Conservation (phyloP, 2,797 vertebrate species). For the Tympanoctomys barrerae region DNA sequence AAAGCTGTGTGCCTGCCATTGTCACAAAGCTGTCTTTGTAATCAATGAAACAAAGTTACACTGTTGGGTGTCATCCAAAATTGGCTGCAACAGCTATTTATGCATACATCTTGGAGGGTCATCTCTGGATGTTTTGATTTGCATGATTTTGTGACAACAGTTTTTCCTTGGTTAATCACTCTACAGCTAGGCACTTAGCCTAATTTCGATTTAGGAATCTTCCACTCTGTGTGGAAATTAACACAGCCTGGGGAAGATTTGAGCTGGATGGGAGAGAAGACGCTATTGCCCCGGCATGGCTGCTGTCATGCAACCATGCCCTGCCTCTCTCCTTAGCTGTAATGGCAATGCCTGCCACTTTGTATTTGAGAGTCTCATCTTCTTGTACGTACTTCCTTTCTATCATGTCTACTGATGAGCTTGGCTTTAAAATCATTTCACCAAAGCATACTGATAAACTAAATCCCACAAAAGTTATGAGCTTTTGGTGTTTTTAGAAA, state of each 20-base stretch:
- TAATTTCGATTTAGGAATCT: not conserved
- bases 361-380: not conserved
- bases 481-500: not conserved
- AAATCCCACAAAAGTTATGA: not conserved
- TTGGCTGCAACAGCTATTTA: slow-evolving; percentile 29
- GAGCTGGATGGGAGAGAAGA: not conserved
- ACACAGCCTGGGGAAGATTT: not conserved
- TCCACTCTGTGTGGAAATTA: not conserved
- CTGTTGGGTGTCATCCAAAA: slow-evolving; percentile 60
- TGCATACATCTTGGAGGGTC: not conserved
- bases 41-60: slow-evolving; percentile 54
- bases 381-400: not conserved
- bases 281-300: not conserved
- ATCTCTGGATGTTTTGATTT: slow-evolving; percentile 43
- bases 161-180: slow-evolving; percentile 25
- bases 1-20: slow-evolving; percentile 62
- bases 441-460: not conserved
- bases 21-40: slow-evolving; percentile 78
- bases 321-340: not conserved
- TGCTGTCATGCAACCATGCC: not conserved
- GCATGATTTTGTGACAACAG: not conserved
- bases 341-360: not conserved
- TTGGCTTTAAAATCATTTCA: slow-evolving; percentile 38
- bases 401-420: not conserved
- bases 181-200: not conserved